Evolutionary conservation across 2,888 invertebrate species (phyloP), one percentile per base, ranked within the genome.

Genomic region (Periphyllus acericola): DNA sequence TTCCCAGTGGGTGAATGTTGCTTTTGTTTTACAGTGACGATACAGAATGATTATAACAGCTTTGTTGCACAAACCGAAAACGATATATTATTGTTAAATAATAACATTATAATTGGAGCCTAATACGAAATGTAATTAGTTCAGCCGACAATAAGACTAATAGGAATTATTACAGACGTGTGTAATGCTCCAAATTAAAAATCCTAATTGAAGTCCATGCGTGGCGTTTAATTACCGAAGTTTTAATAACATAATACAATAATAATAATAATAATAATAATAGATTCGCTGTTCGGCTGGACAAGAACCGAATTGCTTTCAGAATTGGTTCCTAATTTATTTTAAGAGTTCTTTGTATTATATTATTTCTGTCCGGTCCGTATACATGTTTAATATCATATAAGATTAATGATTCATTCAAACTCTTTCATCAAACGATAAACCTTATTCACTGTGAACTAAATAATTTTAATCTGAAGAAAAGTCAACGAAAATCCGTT

Each of bases 201-300:
- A 25, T 29, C 21, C 25, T 17, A 46, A 46, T 29, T 6, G 75
- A 6, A 46, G 46, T 14, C 17, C 40, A 75, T 46, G 46, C 17
- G 46, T 75, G 40, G 40, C 14, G 36, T 74, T 75, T 74, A 74
- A 75, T 75, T 29, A 75, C 29, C 17, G 75, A 46, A 40, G 75
- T 75, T 40, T 75, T 46, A 75, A 75, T 55, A 52, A 78, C 21
- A 60, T 21, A 21, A 11, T 60, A 21, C 17, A 60, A 8, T 19
- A 3, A 68, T 68, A 68, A 68, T 11, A 29, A 68, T 68, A 68
- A 68, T 68, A 68, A 68, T 29, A 68, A 11, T 68, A n/a, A 68
- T 29, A 25, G 25, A 6, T 36, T 66, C n/a, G 21, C 25, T 25
- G 52, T 25, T 66, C 66, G 29, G 25, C 29, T n/a, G 29, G 3